A percentile compares a stretch with the other conserved stretches of the same genome.
Evolutionary conservation across 2,888 invertebrate genomes (phyloP).

Genomic region (Syritta pipiens): DNA sequence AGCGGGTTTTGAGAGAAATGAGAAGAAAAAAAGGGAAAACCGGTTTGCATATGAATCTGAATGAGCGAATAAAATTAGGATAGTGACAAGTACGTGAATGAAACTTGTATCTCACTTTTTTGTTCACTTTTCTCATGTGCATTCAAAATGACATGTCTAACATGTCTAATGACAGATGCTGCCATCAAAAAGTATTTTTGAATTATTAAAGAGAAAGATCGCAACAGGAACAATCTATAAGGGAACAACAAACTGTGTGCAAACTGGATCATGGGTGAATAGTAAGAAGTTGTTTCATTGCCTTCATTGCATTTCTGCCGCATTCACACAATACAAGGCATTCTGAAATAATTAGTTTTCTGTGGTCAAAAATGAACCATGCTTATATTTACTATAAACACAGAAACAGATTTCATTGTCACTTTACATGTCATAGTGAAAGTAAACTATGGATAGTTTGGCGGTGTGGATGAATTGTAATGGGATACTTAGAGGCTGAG

Average conservation of each 20-base stretch:
- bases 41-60: conserved; percentile 43
- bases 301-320: conserved; percentile 11
- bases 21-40: conserved; percentile 30
- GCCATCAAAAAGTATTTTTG: not conserved
- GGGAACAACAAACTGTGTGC: conserved; percentile 3
- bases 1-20: not conserved
- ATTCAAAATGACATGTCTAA: not conserved
- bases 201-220: too few species aligned
- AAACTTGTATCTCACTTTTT: conserved; percentile 21
- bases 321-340: not conserved
- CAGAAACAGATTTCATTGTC: conserved; percentile 6
- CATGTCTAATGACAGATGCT: conserved; percentile 12
- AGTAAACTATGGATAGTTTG: conserved; percentile 3
- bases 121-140: not conserved
- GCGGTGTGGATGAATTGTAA: conserved; percentile 14
- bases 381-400: too few species aligned
- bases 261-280: conserved; percentile 55
- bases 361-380: conserved; percentile 50
- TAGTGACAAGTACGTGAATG: conserved; percentile 61
- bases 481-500: conserved; percentile 41
- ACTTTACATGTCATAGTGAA: not conserved
- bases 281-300: conserved; percentile 55
- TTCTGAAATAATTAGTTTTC: conserved; percentile 42
- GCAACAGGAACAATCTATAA: conserved; percentile 10
- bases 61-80: conserved; percentile 62